phyloP scores from a whole-genome alignment of 2,113 vertebrate species.

The Carassius auratus region DNA sequence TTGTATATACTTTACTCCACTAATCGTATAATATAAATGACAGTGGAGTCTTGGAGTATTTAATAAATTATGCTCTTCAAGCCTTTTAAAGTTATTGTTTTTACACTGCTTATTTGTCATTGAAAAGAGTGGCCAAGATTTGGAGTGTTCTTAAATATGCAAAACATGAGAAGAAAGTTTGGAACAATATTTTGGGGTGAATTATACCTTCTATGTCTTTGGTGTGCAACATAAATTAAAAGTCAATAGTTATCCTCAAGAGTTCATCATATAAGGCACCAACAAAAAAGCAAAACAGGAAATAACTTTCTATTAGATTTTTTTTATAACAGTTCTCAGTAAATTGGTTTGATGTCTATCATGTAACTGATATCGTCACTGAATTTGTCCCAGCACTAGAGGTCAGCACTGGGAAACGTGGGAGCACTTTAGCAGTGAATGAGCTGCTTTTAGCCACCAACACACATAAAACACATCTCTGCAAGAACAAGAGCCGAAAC shows the following conservation, averaged over 20 bases:
- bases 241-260: neutral
- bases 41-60: neutral
- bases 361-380: neutral
- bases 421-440: neutral
- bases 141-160: neutral
- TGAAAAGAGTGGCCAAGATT: neutral
- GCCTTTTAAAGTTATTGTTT: neutral
- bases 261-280: neutral
- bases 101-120: neutral
- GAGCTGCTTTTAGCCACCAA: neutral
- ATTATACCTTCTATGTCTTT: neutral
- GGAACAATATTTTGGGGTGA: neutral
- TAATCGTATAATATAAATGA: neutral
- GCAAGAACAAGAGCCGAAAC: neutral
- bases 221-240: neutral
- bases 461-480: neutral
- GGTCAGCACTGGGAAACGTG: constrained; percentile 41
- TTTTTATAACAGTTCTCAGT: no score
- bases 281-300: neutral
- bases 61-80: neutral
- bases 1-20: neutral
- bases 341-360: neutral
- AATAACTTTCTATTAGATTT: neutral
- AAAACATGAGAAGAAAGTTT: neutral
- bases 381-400: constrained; percentile 28